A percentile compares a stretch with the other conserved stretches of the same genome.
phyloP scores from a whole-genome alignment of 35 echinoderm and acorn worm genomes.

The Strongylocentrotus purpuratus region DNA sequence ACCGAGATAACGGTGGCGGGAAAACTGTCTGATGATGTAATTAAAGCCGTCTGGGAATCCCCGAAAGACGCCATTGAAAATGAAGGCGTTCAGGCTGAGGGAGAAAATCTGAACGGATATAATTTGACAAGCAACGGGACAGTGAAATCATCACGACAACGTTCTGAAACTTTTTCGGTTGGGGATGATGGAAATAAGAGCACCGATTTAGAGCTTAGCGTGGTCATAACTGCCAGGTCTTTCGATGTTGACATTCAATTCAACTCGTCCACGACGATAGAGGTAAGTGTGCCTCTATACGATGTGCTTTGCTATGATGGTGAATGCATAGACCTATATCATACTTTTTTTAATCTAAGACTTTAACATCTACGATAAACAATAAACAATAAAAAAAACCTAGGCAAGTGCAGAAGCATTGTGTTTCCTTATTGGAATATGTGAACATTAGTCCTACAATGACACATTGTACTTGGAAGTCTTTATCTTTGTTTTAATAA shows the following conservation, averaged over 20 bases:
- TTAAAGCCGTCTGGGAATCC: slow-evolving; percentile 1
- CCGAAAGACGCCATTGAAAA: not conserved
- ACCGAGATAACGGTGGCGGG: slow-evolving; percentile 83
- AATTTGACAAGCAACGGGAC: not conserved
- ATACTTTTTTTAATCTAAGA: too few relatives aligned
- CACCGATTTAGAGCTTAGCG: not conserved
- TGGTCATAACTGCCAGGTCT: not conserved
- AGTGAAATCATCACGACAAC: not conserved
- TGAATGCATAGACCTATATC: too few relatives aligned
- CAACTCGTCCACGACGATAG: not conserved
- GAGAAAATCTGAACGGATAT: not conserved
- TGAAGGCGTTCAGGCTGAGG: not conserved
- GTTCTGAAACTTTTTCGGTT: not conserved
- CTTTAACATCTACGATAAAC: too few relatives aligned
- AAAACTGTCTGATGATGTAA: slow-evolving; percentile 54
- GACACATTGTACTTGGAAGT: too few relatives aligned
- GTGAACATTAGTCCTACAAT: too few relatives aligned
- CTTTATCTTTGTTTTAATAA: too few relatives aligned
- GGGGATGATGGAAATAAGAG: not conserved
- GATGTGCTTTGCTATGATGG: too few relatives aligned
- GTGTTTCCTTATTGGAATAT: too few relatives aligned
- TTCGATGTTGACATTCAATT: not conserved
- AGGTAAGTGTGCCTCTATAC: not conserved
- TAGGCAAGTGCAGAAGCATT: too few relatives aligned
- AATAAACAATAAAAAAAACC: too few relatives aligned